phyloP scores from a whole-genome alignment of 2,888 invertebrate genomes.

The Drosophila fulvimacula region DNA sequence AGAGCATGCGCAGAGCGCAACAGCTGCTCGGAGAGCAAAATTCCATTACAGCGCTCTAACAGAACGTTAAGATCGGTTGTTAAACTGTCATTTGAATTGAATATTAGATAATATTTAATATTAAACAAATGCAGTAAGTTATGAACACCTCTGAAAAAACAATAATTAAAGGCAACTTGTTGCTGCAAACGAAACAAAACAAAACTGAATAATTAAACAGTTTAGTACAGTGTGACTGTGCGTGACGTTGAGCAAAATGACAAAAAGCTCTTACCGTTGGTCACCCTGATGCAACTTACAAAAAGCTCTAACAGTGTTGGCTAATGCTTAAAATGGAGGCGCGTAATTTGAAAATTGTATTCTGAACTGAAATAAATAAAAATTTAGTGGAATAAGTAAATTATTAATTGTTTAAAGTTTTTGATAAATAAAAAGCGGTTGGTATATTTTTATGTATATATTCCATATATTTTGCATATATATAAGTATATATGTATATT shows the following conservation, averaged over 20 bases:
- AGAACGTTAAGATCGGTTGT: constrained; percentile 40
- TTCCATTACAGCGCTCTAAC: constrained; percentile 31
- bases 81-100: background rate
- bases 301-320: constrained; percentile 24
- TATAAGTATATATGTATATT: constrained; percentile 49
- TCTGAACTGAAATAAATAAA: background rate
- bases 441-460: constrained; percentile 54
- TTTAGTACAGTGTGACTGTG: constrained; percentile 20
- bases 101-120: background rate
- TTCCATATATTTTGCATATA: constrained; percentile 77
- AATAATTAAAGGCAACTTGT: background rate
- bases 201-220: constrained; percentile 27
- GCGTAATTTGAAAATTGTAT: constrained; percentile 26
- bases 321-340: background rate
- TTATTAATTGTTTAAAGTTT: background rate
- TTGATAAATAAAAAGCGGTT: background rate
- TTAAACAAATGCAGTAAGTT: background rate
- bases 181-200: background rate
- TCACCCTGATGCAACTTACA: constrained; percentile 15
- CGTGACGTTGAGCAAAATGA: background rate
- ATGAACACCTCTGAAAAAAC: accelerated
- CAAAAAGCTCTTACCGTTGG: constrained; percentile 28
- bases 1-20: constrained; percentile 59
- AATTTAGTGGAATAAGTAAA: background rate
- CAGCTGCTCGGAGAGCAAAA: constrained; percentile 54